These are phyloP conservation scores for Acromyrmex charruanus DNA, from an alignment of 1,140 invertebrate genomes.

Conservation along the genomic window DNA sequence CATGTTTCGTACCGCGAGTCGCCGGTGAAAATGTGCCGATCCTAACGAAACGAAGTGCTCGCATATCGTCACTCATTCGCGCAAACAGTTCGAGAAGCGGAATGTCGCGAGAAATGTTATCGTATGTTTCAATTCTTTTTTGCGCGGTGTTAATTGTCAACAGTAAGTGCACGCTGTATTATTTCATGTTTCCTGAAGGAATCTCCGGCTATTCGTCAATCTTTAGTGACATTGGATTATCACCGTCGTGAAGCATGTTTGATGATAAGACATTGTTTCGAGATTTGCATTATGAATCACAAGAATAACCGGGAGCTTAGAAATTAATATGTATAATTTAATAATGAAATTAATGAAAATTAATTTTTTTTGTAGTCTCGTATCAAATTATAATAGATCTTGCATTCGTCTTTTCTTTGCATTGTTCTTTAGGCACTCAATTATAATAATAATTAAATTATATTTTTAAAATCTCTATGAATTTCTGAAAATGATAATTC, in stretches of 20 bases:
- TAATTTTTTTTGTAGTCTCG: background rate
- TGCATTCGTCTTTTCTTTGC: background rate
- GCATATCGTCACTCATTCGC: background rate
- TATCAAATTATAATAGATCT: background rate
- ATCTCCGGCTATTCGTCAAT: background rate
- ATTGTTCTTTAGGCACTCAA: background rate
- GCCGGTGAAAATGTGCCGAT: slow-evolving; percentile 57
- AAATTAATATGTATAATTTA: background rate
- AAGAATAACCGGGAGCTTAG: background rate
- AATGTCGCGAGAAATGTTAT: slow-evolving; percentile 57
- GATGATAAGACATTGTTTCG: background rate
- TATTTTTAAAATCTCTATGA: background rate
- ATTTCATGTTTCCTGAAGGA: background rate
- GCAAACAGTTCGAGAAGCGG: background rate
- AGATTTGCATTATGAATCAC: background rate
- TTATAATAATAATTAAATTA: background rate
- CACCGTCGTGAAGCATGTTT: background rate
- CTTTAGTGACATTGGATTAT: background rate
- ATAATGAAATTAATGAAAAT: background rate
- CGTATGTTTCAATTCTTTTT: background rate
- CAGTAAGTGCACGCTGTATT: slow-evolving; percentile 41
- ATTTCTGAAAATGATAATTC: background rate
- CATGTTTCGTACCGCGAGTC: slow-evolving; percentile 4
- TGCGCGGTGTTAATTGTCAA: background rate
- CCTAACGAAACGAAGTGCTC: slow-evolving; percentile 60